Base-by-base conservation (phyloP, 2,888 invertebrate species). In the Tetranychus piercei region DNA sequence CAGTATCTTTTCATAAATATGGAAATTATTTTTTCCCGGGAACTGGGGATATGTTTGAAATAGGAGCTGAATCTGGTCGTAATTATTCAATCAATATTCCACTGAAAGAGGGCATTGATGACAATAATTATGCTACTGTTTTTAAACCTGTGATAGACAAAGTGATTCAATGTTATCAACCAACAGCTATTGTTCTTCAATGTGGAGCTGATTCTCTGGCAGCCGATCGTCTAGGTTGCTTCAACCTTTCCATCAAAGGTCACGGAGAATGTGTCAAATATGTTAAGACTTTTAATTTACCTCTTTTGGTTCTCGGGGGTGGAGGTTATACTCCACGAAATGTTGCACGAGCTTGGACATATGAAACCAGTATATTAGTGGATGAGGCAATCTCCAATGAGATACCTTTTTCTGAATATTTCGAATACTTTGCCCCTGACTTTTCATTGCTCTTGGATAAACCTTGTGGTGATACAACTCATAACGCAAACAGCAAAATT, bases 11-110 rank as follows among this genome's bases (percentile, higher is more conserved):
- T 82, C 99, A 99, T 81, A 97, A 97, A 84, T 97, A 95, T 81
- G 97, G 97, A 1, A 94, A 94, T 81, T 92, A 90, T 80, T 97
- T 96, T 83, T 99, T 97, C 81, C 97, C 97, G 0, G 96, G 97
- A 18, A 99, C 97, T 0, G 97, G 97, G 0, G 95, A 96, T 82
- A 96, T 97, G 95, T 95, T 94, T 82, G 97, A 99, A 84, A 88
- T 95, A 73, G 99, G 99, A 0, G 91, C 93, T 0, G 96, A 96
- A 82, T 90, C 90, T 80, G 97, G 97, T 0, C 86, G 93, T 74
- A 95, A 94, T 82, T 99, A 97, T 82, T 95, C 96, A 0, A 92
- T 99, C 0, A 99, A 99, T 85, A 95, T 99, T 0, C 99, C 99
- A 0, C 82, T 99, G 18, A 92, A 94, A 80, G 96, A 97, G 83